Conservation (phyloP, 2,797 vertebrate genomes). For the Phalanger gymnotis region DNA sequence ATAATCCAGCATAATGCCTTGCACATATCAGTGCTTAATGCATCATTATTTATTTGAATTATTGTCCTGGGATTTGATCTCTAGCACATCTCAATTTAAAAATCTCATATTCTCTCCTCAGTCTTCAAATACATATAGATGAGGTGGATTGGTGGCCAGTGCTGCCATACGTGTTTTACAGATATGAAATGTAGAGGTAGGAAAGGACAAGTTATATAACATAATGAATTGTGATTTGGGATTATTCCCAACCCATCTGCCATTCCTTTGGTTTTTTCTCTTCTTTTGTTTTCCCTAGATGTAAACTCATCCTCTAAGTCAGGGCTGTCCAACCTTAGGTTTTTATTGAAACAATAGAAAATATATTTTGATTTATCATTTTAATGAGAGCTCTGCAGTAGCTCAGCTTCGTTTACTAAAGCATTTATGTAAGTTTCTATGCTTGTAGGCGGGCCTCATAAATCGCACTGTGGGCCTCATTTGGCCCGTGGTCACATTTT, state of each 20-base stretch:
- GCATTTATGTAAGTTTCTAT: no score
- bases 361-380: no score
- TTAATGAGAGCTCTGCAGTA: no score
- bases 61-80: background rate
- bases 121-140: conserved; percentile 15
- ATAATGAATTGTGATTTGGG: background rate
- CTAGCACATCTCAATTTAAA: background rate
- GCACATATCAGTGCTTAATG: background rate
- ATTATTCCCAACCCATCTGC: background rate
- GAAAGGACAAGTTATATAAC: background rate
- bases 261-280: background rate
- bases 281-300: background rate
- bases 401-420: no score
- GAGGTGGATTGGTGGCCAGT: background rate
- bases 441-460: no score
- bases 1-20: background rate
- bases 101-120: background rate
- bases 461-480: no score
- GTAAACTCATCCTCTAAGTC: background rate
- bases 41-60: background rate
- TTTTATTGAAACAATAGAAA: no score
- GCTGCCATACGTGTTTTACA: background rate
- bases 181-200: background rate
- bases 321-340: no score
- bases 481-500: no score